Evolutionary conservation across 2,113 vertebrate species (phyloP).

Genomic region (Carlito syrichta): DNA sequence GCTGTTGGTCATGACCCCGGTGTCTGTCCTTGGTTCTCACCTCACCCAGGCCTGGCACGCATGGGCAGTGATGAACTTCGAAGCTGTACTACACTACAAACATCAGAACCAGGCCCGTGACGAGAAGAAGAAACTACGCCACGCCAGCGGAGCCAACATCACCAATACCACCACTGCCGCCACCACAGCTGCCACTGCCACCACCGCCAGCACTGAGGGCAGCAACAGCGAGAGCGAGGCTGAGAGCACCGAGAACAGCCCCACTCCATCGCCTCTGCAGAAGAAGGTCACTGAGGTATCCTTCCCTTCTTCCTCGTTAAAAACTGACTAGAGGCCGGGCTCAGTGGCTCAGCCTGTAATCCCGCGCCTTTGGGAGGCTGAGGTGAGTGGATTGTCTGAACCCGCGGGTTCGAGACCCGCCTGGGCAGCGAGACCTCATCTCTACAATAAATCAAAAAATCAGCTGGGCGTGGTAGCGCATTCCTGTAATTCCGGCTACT

Average conservation of each 20-base stretch:
- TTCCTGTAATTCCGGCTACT: too few species aligned
- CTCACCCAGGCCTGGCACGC: conserved; percentile 95
- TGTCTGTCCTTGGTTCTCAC: not conserved
- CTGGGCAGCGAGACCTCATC: too few species aligned
- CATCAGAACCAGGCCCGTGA: conserved; percentile 95
- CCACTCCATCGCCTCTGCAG: conserved; percentile 93
- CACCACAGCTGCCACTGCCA: conserved; percentile 87
- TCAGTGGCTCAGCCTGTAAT: too few species aligned
- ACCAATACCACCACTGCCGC: conserved; percentile 80
- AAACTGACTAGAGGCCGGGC: not conserved
- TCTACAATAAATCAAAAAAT: too few species aligned
- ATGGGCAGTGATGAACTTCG: conserved; percentile 99
- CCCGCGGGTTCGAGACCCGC: too few species aligned
- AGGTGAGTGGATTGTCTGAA: too few species aligned
- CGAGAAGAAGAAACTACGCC: conserved; percentile 95
- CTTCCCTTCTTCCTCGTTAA: not conserved
- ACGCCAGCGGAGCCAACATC: conserved; percentile 90
- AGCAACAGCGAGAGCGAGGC: conserved; percentile 97
- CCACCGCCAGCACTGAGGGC: conserved; percentile 92
- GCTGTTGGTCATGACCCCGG: not conserved
- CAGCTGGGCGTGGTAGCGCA: too few species aligned
- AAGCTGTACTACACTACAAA: conserved; percentile 98
- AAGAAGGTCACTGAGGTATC: conserved; percentile 95
- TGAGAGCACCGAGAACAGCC: conserved; percentile 93
- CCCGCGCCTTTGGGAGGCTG: too few species aligned